phyloP scores from a whole-genome alignment of 2,113 vertebrate species.

The Phyllostomus discolor region DNA sequence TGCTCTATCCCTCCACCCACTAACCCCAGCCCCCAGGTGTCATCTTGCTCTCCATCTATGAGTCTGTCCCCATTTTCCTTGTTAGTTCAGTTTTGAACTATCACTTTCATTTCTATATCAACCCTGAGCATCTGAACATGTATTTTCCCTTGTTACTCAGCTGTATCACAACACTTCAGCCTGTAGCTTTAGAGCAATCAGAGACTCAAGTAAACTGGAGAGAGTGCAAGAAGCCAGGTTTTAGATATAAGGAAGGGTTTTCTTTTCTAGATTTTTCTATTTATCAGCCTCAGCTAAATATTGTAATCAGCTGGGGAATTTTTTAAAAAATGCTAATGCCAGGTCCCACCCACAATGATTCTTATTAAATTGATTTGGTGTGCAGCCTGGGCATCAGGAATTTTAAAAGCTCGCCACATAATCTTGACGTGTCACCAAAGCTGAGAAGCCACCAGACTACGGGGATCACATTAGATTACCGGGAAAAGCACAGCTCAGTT shows the following conservation, averaged over 20 bases:
- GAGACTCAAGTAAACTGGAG: background rate
- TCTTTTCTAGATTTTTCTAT: constrained; percentile 12
- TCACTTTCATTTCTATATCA: background rate
- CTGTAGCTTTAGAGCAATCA: background rate
- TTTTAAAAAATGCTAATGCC: background rate
- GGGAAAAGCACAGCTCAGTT: background rate
- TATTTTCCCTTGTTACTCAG: background rate
- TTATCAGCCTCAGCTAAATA: constrained; percentile 25
- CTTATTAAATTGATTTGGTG: constrained; percentile 19
- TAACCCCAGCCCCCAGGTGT: too few species aligned
- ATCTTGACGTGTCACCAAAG: background rate
- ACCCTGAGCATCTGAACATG: background rate
- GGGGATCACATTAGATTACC: background rate
- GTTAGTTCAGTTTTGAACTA: background rate
- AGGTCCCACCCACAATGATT: background rate
- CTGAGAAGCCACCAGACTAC: background rate
- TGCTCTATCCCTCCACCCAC: too few species aligned
- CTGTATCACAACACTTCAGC: background rate
- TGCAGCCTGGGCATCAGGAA: background rate
- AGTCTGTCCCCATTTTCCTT: too few species aligned
- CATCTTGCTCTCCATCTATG: too few species aligned
- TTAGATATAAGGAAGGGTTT: background rate
- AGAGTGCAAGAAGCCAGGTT: background rate
- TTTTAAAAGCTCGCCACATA: constrained; percentile 27
- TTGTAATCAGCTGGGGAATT: background rate